A percentile compares a stretch with the other conserved stretches of the same genome.
Evolutionary conservation across 2,797 vertebrate species (phyloP).

Genomic region (Thamnophis elegans): DNA sequence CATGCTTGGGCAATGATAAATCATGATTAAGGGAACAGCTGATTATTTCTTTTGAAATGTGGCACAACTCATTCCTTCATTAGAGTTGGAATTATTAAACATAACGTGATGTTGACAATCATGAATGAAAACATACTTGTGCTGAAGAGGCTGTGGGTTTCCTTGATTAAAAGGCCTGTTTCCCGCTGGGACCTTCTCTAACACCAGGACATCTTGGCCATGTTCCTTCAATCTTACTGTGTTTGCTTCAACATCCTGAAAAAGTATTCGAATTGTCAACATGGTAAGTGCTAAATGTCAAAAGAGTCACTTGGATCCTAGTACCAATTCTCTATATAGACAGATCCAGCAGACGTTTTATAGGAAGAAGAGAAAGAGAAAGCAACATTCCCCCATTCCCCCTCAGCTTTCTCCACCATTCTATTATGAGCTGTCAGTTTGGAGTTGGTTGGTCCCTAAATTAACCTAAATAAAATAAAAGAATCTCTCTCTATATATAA

Average conservation of each 20-base stretch:
- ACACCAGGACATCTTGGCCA: constrained; percentile 94
- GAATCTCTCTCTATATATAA: too few relatives aligned
- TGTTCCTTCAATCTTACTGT: constrained; percentile 98
- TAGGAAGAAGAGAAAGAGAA: background rate
- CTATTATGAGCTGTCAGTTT: background rate
- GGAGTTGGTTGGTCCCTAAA: background rate
- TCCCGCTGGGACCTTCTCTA: constrained; percentile 91
- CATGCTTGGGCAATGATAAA: constrained; percentile 55
- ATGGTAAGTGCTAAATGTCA: constrained; percentile 22
- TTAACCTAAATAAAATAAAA: background rate
- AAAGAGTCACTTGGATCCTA: constrained; percentile 9
- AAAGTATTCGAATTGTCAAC: constrained; percentile 67
- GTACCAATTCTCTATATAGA: background rate
- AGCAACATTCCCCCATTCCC: background rate
- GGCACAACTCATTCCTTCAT: constrained; percentile 45
- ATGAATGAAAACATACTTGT: constrained; percentile 86
- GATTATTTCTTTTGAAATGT: constrained; percentile 15
- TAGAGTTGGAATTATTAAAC: constrained; percentile 68
- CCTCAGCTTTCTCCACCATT: background rate
- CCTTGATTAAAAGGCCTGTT: constrained; percentile 80
- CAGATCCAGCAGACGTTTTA: background rate
- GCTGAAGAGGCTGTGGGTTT: constrained; percentile 84
- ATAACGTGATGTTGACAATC: constrained; percentile 63
- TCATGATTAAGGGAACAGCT: constrained; percentile 55
- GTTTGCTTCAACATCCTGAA: constrained; percentile 97